A percentile compares a stretch with the other conserved stretches of the same genome.
These are phyloP conservation scores for Charaxes varanes DNA, from an alignment of 1,140 invertebrate species.

Conservation along the genomic window DNA sequence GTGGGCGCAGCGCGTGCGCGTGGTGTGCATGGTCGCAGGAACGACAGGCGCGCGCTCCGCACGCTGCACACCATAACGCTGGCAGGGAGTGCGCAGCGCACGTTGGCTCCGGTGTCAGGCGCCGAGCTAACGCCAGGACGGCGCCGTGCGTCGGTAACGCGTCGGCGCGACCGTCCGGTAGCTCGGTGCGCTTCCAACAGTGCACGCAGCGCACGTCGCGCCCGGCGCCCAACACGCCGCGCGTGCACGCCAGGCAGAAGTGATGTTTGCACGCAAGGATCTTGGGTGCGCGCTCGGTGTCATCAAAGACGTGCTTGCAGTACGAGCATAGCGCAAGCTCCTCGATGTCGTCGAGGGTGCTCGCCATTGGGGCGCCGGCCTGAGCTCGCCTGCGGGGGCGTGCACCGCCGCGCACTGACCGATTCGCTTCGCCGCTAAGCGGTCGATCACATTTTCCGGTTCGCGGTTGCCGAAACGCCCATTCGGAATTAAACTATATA, in stretches of 20 bases:
- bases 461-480: slow-evolving; percentile 9
- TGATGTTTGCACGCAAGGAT: slow-evolving; percentile 84
- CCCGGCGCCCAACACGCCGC: slow-evolving; percentile 77
- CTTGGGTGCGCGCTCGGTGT: slow-evolving; percentile 81
- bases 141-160: slow-evolving; percentile 79
- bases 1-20: too few relatives aligned
- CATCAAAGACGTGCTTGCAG: slow-evolving; percentile 82
- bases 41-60: slow-evolving; percentile 74
- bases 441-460: slow-evolving; percentile 24
- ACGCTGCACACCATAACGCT: slow-evolving; percentile 83
- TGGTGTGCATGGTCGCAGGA: slow-evolving; percentile 78
- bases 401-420: too few relatives aligned
- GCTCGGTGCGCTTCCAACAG: slow-evolving; percentile 80
- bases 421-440: too few relatives aligned
- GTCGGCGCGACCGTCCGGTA: slow-evolving; percentile 77
- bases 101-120: slow-evolving; percentile 76
- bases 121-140: slow-evolving; percentile 77
- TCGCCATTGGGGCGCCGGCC: slow-evolving; percentile 52
- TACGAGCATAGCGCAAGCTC: slow-evolving; percentile 81
- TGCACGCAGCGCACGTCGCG: slow-evolving; percentile 80
- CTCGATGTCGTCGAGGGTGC: slow-evolving; percentile 77
- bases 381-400: background rate
- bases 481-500: slow-evolving; percentile 19
- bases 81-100: slow-evolving; percentile 84
- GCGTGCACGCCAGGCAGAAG: slow-evolving; percentile 84